These are phyloP conservation scores for Pituophis catenifer DNA, from an alignment of 2,113 vertebrate species.

Conservation along the genomic window DNA sequence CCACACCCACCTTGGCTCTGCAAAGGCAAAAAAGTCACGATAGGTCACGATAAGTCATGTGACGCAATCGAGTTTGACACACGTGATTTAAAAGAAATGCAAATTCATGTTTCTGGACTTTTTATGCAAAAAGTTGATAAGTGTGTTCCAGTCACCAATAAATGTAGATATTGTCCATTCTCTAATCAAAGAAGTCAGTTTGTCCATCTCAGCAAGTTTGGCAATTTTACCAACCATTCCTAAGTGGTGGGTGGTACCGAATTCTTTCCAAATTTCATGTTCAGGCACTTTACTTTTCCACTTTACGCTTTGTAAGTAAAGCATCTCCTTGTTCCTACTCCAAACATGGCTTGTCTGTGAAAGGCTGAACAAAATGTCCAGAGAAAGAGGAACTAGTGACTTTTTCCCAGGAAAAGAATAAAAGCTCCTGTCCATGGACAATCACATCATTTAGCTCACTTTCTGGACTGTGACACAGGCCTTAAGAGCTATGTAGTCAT, in stretches of 20 bases:
- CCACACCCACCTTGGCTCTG: background rate
- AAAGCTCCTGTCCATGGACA: background rate
- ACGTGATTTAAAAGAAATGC: background rate
- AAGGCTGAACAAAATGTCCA: background rate
- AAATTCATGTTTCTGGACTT: background rate
- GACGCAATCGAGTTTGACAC: background rate
- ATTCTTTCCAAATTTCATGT: background rate
- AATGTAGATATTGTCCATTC: no score
- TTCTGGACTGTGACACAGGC: background rate
- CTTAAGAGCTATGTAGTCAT: background rate
- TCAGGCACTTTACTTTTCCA: background rate
- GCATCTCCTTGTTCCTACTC: background rate
- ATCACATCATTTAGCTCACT: background rate
- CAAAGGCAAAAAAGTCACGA: background rate
- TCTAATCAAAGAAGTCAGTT: no score
- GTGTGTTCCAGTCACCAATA: no score
- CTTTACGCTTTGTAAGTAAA: background rate
- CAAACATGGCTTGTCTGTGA: background rate
- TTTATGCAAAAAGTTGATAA: background rate
- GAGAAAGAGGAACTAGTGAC: background rate
- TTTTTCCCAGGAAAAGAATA: background rate
- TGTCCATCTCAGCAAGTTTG: no score
- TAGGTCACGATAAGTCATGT: background rate
- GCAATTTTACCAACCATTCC: no score
- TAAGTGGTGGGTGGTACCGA: no score